A percentile compares a stretch with the other conserved stretches of the same genome.
These are phyloP conservation scores for Antigone vipio DNA, from an alignment of 2,113 vertebrate species.

Conservation along the genomic window DNA sequence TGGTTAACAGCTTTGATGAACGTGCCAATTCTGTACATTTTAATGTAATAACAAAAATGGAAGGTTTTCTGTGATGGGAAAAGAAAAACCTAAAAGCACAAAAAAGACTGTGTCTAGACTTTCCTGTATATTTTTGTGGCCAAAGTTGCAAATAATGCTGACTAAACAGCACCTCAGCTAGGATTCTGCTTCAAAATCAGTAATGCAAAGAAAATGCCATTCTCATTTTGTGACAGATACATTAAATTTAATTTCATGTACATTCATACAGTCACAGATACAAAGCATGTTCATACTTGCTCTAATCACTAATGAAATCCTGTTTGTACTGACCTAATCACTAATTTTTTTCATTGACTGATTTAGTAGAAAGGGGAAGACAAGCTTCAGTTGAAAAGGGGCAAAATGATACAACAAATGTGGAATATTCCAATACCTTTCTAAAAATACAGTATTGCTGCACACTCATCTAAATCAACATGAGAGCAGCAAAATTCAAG, in stretches of 20 bases:
- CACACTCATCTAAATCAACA: background rate
- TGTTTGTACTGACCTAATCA: background rate
- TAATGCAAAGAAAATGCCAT: background rate
- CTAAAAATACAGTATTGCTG: background rate
- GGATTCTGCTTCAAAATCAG: background rate
- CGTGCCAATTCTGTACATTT: background rate
- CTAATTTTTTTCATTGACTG: background rate
- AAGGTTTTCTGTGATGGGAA: background rate
- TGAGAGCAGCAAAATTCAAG: background rate
- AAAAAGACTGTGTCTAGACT: constrained; percentile 28
- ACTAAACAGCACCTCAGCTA: background rate
- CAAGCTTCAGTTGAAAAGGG: background rate
- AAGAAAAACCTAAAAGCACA: background rate
- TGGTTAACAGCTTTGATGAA: constrained; percentile 28
- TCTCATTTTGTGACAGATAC: background rate
- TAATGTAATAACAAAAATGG: background rate
- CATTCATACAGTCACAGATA: background rate
- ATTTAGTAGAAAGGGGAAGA: background rate
- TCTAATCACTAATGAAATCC: background rate
- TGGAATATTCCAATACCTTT: background rate
- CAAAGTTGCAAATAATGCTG: background rate
- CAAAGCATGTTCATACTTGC: background rate
- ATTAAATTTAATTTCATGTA: background rate
- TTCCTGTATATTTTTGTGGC: constrained; percentile 28
- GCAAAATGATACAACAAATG: background rate